Conservation (phyloP, 2,113 vertebrate genomes). For the Catharus minimus region DNA sequence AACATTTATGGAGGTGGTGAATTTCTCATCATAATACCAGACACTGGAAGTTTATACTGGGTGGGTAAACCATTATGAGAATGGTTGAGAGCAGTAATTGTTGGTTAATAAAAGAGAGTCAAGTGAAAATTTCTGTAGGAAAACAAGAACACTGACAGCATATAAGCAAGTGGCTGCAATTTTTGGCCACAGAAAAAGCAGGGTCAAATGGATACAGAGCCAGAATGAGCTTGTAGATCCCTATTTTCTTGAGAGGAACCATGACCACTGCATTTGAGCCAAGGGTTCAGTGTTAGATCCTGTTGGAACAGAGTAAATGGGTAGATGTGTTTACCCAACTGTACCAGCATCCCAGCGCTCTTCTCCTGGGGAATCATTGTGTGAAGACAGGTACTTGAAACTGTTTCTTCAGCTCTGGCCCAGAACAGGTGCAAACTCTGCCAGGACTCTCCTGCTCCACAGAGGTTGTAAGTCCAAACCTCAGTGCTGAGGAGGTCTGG, state of each 20-base stretch:
- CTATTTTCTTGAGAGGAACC: not conserved
- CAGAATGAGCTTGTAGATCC: not conserved
- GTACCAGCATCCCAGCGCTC: rapidly evolving
- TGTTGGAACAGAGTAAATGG: not conserved
- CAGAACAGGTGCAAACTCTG: not conserved
- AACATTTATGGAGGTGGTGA: not conserved
- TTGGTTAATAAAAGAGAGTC: not conserved
- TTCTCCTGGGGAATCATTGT: not conserved
- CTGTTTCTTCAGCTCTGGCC: not conserved
- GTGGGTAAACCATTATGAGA: not conserved
- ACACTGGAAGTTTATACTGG: not conserved
- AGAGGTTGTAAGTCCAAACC: not conserved
- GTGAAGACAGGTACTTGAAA: rapidly evolving
- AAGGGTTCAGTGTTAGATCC: not conserved
- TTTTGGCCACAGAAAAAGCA: not conserved
- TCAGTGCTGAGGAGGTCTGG: not conserved
- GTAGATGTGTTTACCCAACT: not conserved
- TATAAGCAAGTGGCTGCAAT: not conserved
- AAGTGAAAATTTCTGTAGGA: not conserved
- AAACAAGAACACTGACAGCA: not conserved
- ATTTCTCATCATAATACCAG: not conserved
- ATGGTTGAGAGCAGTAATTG: not conserved
- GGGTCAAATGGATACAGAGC: not conserved
- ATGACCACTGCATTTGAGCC: not conserved
- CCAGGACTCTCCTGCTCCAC: not conserved